Evolutionary conservation across 2,113 vertebrate genomes (phyloP).

Genomic region (Nesoenas mayeri): DNA sequence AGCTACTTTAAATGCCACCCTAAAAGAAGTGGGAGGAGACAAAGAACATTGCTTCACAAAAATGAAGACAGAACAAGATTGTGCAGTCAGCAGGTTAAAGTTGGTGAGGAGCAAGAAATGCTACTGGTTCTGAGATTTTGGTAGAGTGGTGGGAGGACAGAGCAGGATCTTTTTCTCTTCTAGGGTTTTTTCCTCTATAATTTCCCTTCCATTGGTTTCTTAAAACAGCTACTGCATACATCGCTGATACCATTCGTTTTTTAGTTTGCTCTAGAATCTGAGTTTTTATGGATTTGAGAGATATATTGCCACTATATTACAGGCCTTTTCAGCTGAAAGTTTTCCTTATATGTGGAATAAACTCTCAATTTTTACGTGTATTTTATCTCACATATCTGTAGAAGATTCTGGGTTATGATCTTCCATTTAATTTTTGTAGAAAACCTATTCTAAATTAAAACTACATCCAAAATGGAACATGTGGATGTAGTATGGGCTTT

Average conservation of each 20-base stretch:
- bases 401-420: neutral
- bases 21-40: neutral
- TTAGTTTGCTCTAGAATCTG: neutral
- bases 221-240: neutral
- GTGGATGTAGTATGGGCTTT: neutral
- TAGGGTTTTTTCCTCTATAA: fast-evolving
- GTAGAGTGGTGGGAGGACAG: neutral
- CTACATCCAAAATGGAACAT: neutral
- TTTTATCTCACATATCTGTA: neutral
- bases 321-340: neutral
- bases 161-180: neutral
- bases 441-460: neutral
- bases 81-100: neutral
- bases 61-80: neutral
- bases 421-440: neutral
- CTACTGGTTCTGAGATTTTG: neutral
- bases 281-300: neutral
- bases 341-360: neutral
- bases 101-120: neutral
- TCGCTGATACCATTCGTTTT: neutral
- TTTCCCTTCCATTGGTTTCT: neutral
- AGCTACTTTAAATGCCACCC: neutral
- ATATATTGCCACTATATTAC: neutral
- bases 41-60: neutral
- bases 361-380: neutral